These are phyloP conservation scores for Sminthurinus aureus DNA, from an alignment of 2,888 invertebrate species.

Conservation along the genomic window DNA sequence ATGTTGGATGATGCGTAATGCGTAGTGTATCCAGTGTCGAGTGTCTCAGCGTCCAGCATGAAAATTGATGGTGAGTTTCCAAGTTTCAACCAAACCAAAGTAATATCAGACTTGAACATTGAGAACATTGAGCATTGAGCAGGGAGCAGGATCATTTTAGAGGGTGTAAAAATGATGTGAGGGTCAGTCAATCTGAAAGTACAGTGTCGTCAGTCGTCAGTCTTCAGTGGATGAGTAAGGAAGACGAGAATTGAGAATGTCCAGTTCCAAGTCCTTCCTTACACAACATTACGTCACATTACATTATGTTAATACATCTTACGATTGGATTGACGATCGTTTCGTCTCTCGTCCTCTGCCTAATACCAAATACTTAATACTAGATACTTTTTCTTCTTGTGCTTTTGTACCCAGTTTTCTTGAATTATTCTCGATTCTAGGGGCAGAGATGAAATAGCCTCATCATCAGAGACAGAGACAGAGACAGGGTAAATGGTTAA, in stretches of 20 bases:
- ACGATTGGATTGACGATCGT: neutral
- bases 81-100: no score
- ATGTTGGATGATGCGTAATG: no score
- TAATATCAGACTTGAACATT: neutral
- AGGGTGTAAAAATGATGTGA: neutral
- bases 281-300: conserved; percentile 12
- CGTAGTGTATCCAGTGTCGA: neutral
- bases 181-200: neutral
- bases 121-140: neutral
- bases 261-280: neutral
- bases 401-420: neutral
- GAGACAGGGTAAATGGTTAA: conserved; percentile 18
- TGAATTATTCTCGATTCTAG: neutral
- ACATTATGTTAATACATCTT: neutral
- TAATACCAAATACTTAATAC: no score
- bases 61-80: no score
- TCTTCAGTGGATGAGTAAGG: neutral
- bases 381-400: neutral
- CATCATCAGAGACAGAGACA: neutral
- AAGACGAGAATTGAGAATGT: conserved; percentile 17
- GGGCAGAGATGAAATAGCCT: neutral
- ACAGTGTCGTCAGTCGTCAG: neutral
- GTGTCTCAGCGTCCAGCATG: neutral
- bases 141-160: neutral
- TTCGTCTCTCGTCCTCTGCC: neutral